These are phyloP conservation scores for Drosophila ogumai DNA, from an alignment of 1,140 invertebrate species.

Conservation along the genomic window DNA sequence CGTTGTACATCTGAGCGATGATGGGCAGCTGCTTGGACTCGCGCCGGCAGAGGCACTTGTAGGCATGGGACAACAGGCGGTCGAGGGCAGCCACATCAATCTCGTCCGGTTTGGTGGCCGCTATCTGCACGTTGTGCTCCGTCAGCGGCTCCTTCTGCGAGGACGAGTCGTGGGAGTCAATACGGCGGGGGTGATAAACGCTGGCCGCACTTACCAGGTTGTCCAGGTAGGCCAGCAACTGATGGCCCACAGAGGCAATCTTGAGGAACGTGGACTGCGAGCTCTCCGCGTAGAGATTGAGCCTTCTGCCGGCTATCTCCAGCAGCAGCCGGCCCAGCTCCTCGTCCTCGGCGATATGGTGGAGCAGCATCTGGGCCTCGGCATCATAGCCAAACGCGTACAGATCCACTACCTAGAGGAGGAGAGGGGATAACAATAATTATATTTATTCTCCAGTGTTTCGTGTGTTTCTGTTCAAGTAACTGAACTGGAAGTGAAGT, in stretches of 20 bases:
- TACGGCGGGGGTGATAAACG: constrained; percentile 52
- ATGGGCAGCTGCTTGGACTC: constrained; percentile 65
- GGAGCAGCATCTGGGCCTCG: constrained; percentile 90
- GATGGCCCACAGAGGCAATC: constrained; percentile 89
- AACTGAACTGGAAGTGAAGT: constrained; percentile 4
- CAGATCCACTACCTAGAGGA: constrained; percentile 88
- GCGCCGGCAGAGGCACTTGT: constrained; percentile 61
- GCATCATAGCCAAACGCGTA: constrained; percentile 92
- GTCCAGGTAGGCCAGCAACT: constrained; percentile 89
- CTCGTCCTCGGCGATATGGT: constrained; percentile 88
- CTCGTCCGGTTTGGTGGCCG: constrained; percentile 68
- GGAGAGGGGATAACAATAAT: constrained; percentile 5
- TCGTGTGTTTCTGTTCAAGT: neutral
- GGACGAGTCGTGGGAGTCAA: constrained; percentile 4
- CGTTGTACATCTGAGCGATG: constrained; percentile 81
- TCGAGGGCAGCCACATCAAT: constrained; percentile 63
- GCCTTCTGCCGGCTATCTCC: constrained; percentile 89
- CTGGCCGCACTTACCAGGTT: constrained; percentile 87
- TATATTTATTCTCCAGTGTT: neutral
- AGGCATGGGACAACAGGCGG: constrained; percentile 64
- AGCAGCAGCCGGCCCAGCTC: constrained; percentile 89
- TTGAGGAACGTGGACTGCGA: constrained; percentile 87
- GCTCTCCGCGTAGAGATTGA: constrained; percentile 88
- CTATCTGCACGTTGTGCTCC: constrained; percentile 58
- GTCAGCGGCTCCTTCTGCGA: constrained; percentile 56